Conservation (phyloP, 2,888 invertebrate species). For the Epirrhoe alternata region DNA sequence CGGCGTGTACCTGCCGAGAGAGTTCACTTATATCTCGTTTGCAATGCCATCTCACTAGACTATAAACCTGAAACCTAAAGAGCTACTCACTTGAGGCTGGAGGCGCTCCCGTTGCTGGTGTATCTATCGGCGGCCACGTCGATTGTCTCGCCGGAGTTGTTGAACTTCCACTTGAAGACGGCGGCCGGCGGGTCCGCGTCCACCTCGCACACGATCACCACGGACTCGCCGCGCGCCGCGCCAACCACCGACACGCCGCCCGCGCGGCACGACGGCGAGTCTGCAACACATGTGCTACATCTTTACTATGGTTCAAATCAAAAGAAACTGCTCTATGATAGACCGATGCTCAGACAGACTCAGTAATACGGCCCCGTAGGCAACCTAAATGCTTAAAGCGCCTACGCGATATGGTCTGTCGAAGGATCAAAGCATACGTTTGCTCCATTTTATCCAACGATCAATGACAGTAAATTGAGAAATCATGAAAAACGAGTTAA, state of each 20-base stretch:
- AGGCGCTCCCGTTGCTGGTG: slow-evolving; percentile 91
- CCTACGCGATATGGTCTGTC: too few relatives aligned
- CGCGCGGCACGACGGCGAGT: slow-evolving; percentile 92
- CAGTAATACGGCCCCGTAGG: too few relatives aligned
- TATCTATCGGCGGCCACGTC: slow-evolving; percentile 92
- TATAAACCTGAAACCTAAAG: neutral
- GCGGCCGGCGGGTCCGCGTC: slow-evolving; percentile 96
- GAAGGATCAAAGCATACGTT: too few relatives aligned
- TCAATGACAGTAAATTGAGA: too few relatives aligned
- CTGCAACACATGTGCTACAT: slow-evolving; percentile 73
- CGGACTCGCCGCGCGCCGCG: slow-evolving; percentile 93
- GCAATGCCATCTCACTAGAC: too few relatives aligned
- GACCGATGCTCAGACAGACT: too few relatives aligned
- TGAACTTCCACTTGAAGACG: slow-evolving; percentile 97
- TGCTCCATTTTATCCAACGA: too few relatives aligned
- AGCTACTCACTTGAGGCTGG: slow-evolving; percentile 80
- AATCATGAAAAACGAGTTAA: too few relatives aligned
- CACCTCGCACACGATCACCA: slow-evolving; percentile 94
- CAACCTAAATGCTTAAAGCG: too few relatives aligned
- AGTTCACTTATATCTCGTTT: too few relatives aligned
- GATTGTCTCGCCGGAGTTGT: slow-evolving; percentile 95
- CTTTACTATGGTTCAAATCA: too few relatives aligned
- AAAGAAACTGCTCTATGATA: too few relatives aligned
- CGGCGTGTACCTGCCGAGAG: slow-evolving; percentile 81
- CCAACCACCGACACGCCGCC: slow-evolving; percentile 93